Evolutionary conservation across 2,888 invertebrate species (phyloP).

Genomic region (Ashinkailepas kermadecensis): DNA sequence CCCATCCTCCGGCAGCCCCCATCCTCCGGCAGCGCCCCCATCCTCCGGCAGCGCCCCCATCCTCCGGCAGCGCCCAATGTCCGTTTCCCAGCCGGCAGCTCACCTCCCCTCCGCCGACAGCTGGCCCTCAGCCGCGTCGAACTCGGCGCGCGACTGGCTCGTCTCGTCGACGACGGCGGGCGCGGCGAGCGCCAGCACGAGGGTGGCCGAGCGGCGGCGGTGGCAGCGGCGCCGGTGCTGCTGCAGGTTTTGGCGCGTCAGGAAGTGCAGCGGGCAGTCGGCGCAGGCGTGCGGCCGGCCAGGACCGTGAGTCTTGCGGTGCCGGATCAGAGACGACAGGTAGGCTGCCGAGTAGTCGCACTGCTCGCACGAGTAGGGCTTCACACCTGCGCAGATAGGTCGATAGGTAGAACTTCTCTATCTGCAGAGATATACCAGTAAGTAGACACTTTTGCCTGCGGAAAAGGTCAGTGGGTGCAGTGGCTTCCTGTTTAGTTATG

Average conservation of each 20-base stretch:
- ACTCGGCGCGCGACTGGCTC: not conserved
- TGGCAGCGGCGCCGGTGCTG: not conserved
- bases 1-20: too few relatives aligned
- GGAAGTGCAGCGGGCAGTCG: not conserved
- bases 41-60: too few relatives aligned
- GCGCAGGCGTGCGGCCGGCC: not conserved
- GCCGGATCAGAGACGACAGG: not conserved
- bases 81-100: too few relatives aligned
- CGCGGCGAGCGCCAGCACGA: conserved; percentile 8
- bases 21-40: too few relatives aligned
- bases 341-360: not conserved
- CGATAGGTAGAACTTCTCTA: too few relatives aligned
- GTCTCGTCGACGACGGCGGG: not conserved
- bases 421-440: too few relatives aligned
- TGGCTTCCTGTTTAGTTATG: too few relatives aligned
- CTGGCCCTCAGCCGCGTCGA: not conserved
- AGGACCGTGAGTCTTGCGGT: not conserved
- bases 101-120: not conserved
- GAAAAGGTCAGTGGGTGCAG: too few relatives aligned
- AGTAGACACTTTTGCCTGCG: too few relatives aligned
- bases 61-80: too few relatives aligned
- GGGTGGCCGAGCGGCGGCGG: not conserved
- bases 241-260: conserved; percentile 6
- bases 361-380: not conserved
- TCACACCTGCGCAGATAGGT: not conserved